Percentiles rank a stretch among this genome's conserved stretches.
phyloP scores from a whole-genome alignment of 92 coral and sea anemone species.

The Bergia puertoricense region DNA sequence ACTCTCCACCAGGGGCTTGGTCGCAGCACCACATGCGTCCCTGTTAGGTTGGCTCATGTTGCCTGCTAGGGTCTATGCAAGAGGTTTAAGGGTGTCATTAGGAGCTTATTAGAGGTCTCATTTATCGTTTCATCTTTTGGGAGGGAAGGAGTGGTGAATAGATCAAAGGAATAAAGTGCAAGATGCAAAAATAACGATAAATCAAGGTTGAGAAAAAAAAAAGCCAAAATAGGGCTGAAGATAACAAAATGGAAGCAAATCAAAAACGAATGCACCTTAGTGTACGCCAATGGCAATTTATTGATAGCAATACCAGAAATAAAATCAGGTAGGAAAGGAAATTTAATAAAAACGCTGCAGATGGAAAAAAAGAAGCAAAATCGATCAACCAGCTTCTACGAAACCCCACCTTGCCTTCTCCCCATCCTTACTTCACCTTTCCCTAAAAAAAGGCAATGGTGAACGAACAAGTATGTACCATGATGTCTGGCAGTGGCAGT shows the following conservation, averaged over 20 bases:
- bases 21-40: conserved; percentile 75
- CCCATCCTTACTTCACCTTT: no score
- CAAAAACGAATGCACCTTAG: not conserved
- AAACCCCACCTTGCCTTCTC: not conserved
- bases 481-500: not conserved
- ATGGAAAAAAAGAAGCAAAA: not conserved
- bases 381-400: not conserved
- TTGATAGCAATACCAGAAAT: no score
- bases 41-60: conserved; percentile 77
- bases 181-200: not conserved
- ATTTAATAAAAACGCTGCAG: not conserved
- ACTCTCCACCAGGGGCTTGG: conserved; percentile 91
- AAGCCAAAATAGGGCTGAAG: not conserved
- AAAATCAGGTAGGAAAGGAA: no score
- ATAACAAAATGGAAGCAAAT: not conserved
- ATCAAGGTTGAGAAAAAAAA: not conserved
- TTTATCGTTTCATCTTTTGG: not conserved
- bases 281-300: no score
- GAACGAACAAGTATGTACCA: not conserved
- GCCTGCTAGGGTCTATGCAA: conserved; percentile 76
- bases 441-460: no score
- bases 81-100: not conserved
- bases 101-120: no score
- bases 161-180: not conserved
- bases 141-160: not conserved